Evolutionary conservation across 2,113 vertebrate genomes (phyloP).

Genomic region (Prionailurus bengalensis): DNA sequence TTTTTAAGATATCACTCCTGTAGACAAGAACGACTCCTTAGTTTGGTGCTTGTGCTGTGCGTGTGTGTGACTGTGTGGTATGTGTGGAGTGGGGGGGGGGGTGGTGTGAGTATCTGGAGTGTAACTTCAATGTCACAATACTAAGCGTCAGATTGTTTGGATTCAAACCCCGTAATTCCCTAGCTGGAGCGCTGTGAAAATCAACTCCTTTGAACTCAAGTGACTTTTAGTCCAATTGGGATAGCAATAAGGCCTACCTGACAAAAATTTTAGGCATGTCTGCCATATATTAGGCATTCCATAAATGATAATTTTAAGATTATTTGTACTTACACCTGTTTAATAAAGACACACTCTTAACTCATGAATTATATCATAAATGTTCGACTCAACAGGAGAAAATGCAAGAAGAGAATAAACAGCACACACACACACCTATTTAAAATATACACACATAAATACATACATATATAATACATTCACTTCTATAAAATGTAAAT

Average conservation of each 20-base stretch:
- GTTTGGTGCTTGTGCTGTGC: neutral
- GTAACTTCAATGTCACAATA: neutral
- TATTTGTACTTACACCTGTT: neutral
- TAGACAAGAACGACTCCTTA: neutral
- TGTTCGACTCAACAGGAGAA: neutral
- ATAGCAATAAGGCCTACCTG: neutral
- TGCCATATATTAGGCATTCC: neutral
- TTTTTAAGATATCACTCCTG: neutral
- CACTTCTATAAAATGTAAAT: neutral
- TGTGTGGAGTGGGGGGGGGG: too few relatives aligned
- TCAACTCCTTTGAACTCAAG: neutral
- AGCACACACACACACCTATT: neutral
- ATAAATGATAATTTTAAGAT: neutral
- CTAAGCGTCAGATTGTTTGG: neutral
- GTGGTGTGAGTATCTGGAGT: neutral
- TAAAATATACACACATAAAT: neutral
- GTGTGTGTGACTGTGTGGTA: too few relatives aligned
- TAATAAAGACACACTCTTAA: neutral
- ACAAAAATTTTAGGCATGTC: neutral
- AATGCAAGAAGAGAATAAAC: neutral
- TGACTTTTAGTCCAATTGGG: neutral
- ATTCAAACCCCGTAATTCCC: neutral
- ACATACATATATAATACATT: neutral
- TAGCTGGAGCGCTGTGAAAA: neutral
- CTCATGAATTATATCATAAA: neutral